Base-by-base conservation (phyloP, 2,797 vertebrate species). In the Arnoldichthys spilopterus region DNA sequence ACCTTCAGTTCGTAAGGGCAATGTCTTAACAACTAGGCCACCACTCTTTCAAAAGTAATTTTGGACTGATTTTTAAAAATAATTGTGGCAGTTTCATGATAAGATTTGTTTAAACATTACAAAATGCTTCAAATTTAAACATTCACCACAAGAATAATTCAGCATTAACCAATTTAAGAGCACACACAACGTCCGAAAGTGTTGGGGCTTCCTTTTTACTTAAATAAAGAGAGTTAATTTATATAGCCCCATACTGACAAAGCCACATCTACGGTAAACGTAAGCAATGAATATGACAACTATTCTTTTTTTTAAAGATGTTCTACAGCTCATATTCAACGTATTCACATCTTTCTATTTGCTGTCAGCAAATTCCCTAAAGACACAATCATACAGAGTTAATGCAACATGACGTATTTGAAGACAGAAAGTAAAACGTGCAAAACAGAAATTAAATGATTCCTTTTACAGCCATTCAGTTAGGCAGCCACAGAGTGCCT, bases 381-480 rank as follows among this genome's bases (percentile, higher is more conserved):
- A 37, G 2, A 71, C 4, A 45, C 61, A 53, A 12, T 56, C 15
- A 53, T 30, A 28, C 24, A 64, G 61, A 8, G 24, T 5, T n/a
- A 58, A 64, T 30, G 20, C 59, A 67, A 72, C 61, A 40, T 73
- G 24, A 32, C 28, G 16, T 51, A 66, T 72, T 59, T 56, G 47
- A 82, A 74, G 37, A 78, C 62, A 59, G 43, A 58, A 75, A 69
- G 56, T 13, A 69, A 82, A 76, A 63, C 26, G 59, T 64, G 69
- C 58, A 72, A 54, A 75, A 62, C 62, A 82, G 66, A 82, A 77
- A 76, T 54, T 45, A 30, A 74, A 68, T 43, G 75, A 63, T 70
- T 76, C 75, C 80, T 82, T 84, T 86, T 78, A 84, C 74, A 81
- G 75, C 53, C 43, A 43, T 77, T 45, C 75, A 78, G 72, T 74